Base-by-base conservation (phyloP, 1,140 invertebrate genomes). In the Ditylenchus dipsaci region DNA sequence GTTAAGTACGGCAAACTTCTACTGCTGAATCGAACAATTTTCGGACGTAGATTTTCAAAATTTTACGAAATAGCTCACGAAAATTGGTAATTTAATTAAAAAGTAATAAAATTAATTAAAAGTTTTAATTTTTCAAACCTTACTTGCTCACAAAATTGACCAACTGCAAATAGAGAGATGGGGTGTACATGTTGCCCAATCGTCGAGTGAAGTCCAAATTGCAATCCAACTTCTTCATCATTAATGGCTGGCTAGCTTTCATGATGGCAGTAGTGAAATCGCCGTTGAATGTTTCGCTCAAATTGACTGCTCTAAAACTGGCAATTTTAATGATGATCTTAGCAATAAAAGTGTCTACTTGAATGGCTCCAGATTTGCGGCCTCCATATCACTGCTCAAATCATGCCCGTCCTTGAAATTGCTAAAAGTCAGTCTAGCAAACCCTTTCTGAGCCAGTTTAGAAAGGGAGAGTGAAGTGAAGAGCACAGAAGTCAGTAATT, bases 121-220 rank as follows among this genome's bases (percentile, higher is more conserved):
- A 57, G 42, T 21, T 1, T 53, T 19, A 53, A 5, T 26, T 21
- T 53, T n/a, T 1, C 8, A 59, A 8, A 15, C 49, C 74, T 75
- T 81, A 88, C 87, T 82, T 84, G 5, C 91, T 85, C 47, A 98
- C 84, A 75, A 91, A 88, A 5, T 93, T 95, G 0, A 91, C 89
- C 11, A 98, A 85, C 49, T 95, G 91, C 8, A 91, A 90, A 86
- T 97, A 98, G 1, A 98, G 86, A 0, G 94, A 97, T 0, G 95
- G 89, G 3, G 95, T 98, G 83, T 98, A 99, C 95, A 98, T 98
- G 82, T 98, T 98, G 26, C 95, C 95, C 59, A 97, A 90, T 86
- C 93, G 89, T 80, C 89, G 92, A 3, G 93, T 89, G 61, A 97
- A 83, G 42, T 90, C 83, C 30, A 97, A 84, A 49, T 91, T 90